Conservation (phyloP, 2,888 invertebrate species). For the Tetrapedia diversipes region DNA sequence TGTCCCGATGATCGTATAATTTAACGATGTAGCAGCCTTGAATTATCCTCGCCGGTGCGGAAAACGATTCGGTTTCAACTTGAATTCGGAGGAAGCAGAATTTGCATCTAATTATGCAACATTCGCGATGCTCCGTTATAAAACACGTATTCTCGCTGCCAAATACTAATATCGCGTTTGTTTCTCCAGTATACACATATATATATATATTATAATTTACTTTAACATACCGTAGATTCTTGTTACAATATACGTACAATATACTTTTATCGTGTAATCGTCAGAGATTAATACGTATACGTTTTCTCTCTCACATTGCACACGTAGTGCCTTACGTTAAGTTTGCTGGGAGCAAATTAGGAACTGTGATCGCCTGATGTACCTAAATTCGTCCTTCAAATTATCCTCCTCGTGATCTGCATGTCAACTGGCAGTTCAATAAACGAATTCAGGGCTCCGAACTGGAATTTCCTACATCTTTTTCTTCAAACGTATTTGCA, state of each 20-base stretch:
- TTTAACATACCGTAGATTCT: conserved; percentile 59
- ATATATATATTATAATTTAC: conserved; percentile 55
- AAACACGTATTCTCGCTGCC: conserved; percentile 41
- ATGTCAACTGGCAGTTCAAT: not conserved
- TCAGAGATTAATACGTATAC: conserved; percentile 49
- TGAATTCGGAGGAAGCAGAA: not conserved
- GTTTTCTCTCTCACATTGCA: conserved; percentile 44
- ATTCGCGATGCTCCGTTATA: conserved; percentile 29
- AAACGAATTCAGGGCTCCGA: not conserved
- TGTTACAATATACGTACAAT: conserved; percentile 59
- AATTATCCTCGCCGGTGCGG: not conserved
- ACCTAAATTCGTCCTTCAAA: conserved; percentile 65
- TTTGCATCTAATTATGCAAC: conserved; percentile 21
- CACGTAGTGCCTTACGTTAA: conserved; percentile 63
- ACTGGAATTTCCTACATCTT: not conserved
- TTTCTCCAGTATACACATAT: conserved; percentile 50
- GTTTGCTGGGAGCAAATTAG: conserved; percentile 76
- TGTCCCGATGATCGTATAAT: not conserved
- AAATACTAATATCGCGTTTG: conserved; percentile 22
- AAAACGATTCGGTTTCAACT: conserved; percentile 3
- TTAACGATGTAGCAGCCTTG: not conserved
- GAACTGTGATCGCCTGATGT: conserved; percentile 81
- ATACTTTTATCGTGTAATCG: conserved; percentile 60
- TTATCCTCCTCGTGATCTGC: conserved; percentile 6
- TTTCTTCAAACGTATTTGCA: not conserved